phyloP scores from a whole-genome alignment of 2,797 vertebrate species.

The Taenioides sp. region DNA sequence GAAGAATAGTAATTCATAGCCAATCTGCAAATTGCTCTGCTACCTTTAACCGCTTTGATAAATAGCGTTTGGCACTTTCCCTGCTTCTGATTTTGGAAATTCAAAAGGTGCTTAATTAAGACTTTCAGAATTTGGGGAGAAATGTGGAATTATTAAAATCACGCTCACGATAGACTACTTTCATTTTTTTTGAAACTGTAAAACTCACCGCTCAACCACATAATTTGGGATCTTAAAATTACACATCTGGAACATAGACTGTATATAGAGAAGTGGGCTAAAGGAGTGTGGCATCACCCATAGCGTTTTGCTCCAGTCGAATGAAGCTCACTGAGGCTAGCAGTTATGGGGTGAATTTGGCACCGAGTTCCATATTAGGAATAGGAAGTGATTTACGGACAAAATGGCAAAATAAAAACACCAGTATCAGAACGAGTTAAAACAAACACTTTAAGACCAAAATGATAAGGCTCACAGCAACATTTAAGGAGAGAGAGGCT shows the following conservation, averaged over 20 bases:
- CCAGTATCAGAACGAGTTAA: too few species aligned
- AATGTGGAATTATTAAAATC: conserved; percentile 21
- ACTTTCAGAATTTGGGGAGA: conserved; percentile 26
- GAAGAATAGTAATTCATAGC: conserved; percentile 72
- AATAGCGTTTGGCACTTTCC: conserved; percentile 71
- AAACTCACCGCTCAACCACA: neutral
- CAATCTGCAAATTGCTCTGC: conserved; percentile 68
- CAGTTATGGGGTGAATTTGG: too few species aligned
- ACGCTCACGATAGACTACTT: neutral
- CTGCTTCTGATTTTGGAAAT: conserved; percentile 59
- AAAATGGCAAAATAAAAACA: too few species aligned
- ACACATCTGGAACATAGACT: neutral
- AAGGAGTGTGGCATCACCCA: too few species aligned
- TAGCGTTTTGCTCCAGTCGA: too few species aligned
- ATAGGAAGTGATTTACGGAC: too few species aligned
- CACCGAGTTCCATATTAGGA: too few species aligned
- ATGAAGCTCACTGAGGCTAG: too few species aligned
- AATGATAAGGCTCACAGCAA: too few species aligned
- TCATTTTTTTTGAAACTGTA: conserved; percentile 16
- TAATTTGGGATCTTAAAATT: neutral
- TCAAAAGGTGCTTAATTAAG: conserved; percentile 53
- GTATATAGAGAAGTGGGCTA: too few species aligned
- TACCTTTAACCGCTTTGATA: conserved; percentile 59
- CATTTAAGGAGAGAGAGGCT: too few species aligned
- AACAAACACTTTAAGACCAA: too few species aligned